phyloP scores from a whole-genome alignment of 2,797 vertebrate species.

The Sternotherus odoratus region DNA sequence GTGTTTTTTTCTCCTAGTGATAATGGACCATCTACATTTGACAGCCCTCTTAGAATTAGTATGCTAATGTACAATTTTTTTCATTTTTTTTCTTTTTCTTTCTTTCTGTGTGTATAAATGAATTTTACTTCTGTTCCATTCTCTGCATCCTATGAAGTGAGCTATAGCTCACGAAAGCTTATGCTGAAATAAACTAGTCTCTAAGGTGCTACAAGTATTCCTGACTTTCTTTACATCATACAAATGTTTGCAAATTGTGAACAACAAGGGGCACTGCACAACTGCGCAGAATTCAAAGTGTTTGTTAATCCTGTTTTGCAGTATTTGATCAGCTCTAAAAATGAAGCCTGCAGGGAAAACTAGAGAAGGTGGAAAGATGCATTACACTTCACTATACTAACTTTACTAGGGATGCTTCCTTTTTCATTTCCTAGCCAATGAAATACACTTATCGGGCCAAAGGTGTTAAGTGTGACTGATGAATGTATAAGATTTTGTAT shows the following conservation, averaged over 20 bases:
- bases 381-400: neutral
- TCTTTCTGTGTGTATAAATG: too few relatives aligned
- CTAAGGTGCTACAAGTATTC: too few relatives aligned
- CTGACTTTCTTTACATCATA: too few relatives aligned
- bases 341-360: neutral
- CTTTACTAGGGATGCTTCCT: neutral
- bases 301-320: neutral
- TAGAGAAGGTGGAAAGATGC: neutral
- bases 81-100: too few relatives aligned
- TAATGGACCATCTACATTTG: too few relatives aligned
- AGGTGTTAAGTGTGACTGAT: neutral
- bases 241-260: neutral
- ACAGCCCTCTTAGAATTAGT: too few relatives aligned
- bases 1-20: too few relatives aligned
- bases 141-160: too few relatives aligned
- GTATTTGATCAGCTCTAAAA: neutral
- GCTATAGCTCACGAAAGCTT: too few relatives aligned
- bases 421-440: neutral
- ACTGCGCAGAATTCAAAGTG: neutral
- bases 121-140: too few relatives aligned
- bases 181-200: too few relatives aligned
- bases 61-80: too few relatives aligned
- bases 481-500: neutral
- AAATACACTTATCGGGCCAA: neutral
- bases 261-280: neutral